Evolutionary conservation across 2,888 invertebrate species (phyloP).

Genomic region (Eupeodes latifasciatus): DNA sequence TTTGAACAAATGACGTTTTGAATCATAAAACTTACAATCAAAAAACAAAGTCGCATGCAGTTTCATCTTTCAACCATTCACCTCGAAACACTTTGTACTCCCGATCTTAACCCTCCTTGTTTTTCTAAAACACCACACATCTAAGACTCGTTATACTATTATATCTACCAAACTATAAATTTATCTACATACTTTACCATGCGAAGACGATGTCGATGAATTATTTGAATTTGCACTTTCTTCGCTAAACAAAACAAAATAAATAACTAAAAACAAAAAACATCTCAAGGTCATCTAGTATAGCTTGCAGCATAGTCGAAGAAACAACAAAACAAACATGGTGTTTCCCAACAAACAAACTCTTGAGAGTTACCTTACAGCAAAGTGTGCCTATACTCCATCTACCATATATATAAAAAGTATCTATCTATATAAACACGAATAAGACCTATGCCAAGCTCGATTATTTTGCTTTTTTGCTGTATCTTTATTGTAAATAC

Average conservation of each 20-base stretch:
- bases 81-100: constrained; percentile 41
- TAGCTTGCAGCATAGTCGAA: constrained; percentile 50
- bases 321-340: constrained; percentile 25
- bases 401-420: not conserved
- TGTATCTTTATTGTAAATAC: not conserved
- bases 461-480: constrained; percentile 21
- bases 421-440: constrained; percentile 19
- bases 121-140: not conserved
- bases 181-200: not conserved
- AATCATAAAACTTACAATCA: constrained; percentile 41
- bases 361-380: constrained; percentile 19
- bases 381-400: not conserved
- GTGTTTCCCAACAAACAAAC: constrained; percentile 37
- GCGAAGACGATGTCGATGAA: constrained; percentile 41
- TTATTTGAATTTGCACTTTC: constrained; percentile 73
- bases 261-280: not conserved
- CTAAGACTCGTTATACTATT: not conserved
- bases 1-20: constrained; percentile 14
- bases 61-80: constrained; percentile 53
- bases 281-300: constrained; percentile 65
- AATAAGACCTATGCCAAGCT: constrained; percentile 29
- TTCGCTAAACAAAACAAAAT: constrained; percentile 40
- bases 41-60: constrained; percentile 38
- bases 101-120: not conserved
- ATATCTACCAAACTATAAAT: not conserved